Evolutionary conservation across 2,797 vertebrate species (phyloP).

Genomic region (Anguilla pacifica): DNA sequence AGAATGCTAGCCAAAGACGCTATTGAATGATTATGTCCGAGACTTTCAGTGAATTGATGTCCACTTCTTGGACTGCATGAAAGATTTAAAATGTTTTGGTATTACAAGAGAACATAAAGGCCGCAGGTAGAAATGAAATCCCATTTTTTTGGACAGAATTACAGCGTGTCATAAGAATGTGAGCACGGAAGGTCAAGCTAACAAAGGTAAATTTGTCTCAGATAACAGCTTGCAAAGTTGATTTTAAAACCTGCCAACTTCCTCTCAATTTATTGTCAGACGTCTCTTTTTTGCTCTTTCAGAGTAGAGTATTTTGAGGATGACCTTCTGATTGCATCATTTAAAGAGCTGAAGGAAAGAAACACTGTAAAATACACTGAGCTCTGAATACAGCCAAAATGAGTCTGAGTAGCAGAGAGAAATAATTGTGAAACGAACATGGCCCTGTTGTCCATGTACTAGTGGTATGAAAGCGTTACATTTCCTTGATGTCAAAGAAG

Average conservation of each 20-base stretch:
- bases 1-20: background rate
- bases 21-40: too few species aligned
- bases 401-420: background rate
- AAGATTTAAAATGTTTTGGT: background rate
- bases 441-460: background rate
- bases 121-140: background rate
- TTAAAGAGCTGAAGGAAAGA: slow-evolving; percentile 9
- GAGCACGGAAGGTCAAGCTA: background rate
- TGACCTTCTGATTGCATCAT: slow-evolving; percentile 58
- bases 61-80: too few species aligned
- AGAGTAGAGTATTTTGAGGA: slow-evolving; percentile 59
- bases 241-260: background rate
- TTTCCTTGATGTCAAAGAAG: background rate
- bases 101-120: background rate
- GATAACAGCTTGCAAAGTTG: background rate
- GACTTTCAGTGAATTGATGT: too few species aligned
- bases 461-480: background rate
- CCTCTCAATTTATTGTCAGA: background rate
- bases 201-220: background rate
- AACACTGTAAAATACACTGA: background rate
- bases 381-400: background rate
- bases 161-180: background rate
- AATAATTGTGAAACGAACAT: background rate
- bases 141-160: background rate
- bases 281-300: slow-evolving; percentile 56